Conservation (phyloP, 53 echinoderm and acorn worm species). For the Temnopleurus reevesii region DNA sequence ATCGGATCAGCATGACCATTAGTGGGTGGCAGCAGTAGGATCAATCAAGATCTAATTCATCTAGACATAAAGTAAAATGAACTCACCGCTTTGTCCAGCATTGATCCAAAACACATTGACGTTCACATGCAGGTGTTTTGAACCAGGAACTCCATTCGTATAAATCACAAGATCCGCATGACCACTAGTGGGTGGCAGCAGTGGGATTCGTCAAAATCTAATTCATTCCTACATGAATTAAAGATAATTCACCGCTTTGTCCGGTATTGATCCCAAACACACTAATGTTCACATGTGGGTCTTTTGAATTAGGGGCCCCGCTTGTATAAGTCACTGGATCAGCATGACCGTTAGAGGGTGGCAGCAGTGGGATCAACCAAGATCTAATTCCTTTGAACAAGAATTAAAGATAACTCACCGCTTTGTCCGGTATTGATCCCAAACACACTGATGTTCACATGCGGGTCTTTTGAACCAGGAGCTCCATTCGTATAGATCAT, state of each 20-base stretch:
- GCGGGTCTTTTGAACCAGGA: neutral
- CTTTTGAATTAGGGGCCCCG: neutral
- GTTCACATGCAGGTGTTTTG: neutral
- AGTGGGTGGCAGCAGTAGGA: too few relatives aligned
- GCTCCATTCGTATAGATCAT: neutral
- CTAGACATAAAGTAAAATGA: too few relatives aligned
- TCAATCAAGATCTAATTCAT: neutral
- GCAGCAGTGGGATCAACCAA: neutral
- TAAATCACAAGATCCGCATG: neutral
- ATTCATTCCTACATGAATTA: too few relatives aligned
- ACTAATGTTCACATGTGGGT: neutral
- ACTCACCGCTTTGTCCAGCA: neutral
- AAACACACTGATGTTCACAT: neutral
- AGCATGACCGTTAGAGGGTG: neutral
- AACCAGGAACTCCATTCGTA: neutral
- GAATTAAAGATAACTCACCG: conserved; percentile 3
- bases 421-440: neutral
- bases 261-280: neutral
- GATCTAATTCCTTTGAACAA: neutral
- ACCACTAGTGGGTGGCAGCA: neutral
- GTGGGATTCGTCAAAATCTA: neutral
- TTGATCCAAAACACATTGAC: neutral
- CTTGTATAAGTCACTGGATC: neutral
- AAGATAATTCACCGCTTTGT: neutral
- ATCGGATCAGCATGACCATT: conserved; percentile 7